These are phyloP conservation scores for Dinomys branickii DNA, from an alignment of 2,113 vertebrate genomes.

Conservation along the genomic window DNA sequence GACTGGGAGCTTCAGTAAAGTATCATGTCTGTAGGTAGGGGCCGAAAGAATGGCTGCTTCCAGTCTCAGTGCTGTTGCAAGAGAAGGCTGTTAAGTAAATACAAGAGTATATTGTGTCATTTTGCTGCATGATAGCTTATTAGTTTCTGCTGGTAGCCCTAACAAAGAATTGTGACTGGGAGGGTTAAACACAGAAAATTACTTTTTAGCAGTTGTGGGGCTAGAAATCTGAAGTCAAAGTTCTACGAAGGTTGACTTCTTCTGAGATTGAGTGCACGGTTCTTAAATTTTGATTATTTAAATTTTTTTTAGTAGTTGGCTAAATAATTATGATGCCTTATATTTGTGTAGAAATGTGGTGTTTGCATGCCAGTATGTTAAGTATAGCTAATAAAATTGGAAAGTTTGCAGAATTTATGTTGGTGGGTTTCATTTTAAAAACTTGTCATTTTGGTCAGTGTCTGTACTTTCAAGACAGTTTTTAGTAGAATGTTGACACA, in stretches of 20 bases:
- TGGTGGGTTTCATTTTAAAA: not conserved
- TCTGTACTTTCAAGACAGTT: conserved; percentile 39
- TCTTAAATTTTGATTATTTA: conserved; percentile 35
- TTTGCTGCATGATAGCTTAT: not conserved
- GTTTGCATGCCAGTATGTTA: conserved; percentile 3
- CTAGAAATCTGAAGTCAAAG: not conserved
- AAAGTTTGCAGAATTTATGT: conserved; percentile 10
- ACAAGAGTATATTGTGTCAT: not conserved
- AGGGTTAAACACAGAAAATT: not conserved
- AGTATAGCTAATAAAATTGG: conserved; percentile 12
- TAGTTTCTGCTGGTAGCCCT: not conserved
- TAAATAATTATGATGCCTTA: not conserved
- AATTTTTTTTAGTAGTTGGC: conserved; percentile 2
- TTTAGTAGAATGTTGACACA: not conserved
- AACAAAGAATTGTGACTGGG: not conserved
- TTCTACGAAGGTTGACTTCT: not conserved
- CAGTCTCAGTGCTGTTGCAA: not conserved
- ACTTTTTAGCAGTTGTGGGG: not conserved
- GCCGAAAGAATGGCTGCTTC: not conserved
- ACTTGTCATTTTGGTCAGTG: conserved; percentile 24
- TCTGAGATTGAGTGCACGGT: not conserved
- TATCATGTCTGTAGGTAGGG: not conserved
- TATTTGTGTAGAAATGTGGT: conserved; percentile 2
- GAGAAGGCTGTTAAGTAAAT: not conserved
- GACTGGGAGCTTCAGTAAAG: not conserved